Percentiles rank a stretch among this genome's conserved stretches.
Conservation (phyloP, 2,797 vertebrate species). For the Cyclura pinguis region DNA sequence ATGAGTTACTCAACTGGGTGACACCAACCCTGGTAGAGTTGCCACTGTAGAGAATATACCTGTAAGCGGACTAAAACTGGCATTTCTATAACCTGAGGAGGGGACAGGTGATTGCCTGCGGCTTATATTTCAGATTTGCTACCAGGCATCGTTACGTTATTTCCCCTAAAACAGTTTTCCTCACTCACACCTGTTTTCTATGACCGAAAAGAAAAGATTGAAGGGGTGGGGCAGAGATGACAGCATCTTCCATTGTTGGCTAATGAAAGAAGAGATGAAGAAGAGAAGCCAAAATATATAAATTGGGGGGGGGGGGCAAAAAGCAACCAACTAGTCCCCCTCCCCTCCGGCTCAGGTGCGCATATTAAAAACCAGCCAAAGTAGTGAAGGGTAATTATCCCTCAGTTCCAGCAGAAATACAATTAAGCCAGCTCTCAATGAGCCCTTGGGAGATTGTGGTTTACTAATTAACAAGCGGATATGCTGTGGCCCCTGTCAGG, state of each 20-base stretch:
- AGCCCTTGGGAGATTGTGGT: constrained; percentile 83
- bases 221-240: not conserved
- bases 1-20: no score
- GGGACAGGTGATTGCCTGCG: not conserved
- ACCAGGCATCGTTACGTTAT: not conserved
- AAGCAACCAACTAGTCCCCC: not conserved
- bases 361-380: constrained; percentile 78
- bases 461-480: constrained; percentile 86
- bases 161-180: not conserved
- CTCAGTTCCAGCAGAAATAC: constrained; percentile 82
- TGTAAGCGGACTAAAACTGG: not conserved
- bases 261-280: constrained; percentile 19
- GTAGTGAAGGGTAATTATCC: constrained; percentile 80
- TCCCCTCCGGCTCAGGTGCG: no score
- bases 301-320: not conserved
- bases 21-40: no score
- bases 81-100: not conserved
- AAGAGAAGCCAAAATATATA: constrained; percentile 42
- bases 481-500: constrained; percentile 80
- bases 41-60: not conserved
- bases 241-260: not conserved
- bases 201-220: not conserved
- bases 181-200: not conserved
- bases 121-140: not conserved
- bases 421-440: constrained; percentile 80